These are phyloP conservation scores for Troilus luridus DNA, from an alignment of 2,888 invertebrate species.

Conservation along the genomic window DNA sequence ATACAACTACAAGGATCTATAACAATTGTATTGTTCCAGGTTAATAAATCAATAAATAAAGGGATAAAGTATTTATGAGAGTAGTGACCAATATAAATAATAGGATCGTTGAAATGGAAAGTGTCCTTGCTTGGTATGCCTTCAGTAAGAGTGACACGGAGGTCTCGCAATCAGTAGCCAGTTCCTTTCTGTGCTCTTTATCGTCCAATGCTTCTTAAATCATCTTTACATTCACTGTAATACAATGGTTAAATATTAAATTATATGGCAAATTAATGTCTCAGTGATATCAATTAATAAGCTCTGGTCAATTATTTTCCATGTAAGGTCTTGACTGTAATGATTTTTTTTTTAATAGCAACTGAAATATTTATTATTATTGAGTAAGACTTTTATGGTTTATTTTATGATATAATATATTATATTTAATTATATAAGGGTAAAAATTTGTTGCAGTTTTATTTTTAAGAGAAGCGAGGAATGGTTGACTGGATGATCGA, in stretches of 20 bases:
- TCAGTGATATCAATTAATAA: too few relatives aligned
- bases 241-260: too few relatives aligned
- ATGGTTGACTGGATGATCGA: too few relatives aligned
- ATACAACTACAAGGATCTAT: neutral
- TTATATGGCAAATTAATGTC: too few relatives aligned
- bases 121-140: slow-evolving; percentile 49
- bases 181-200: neutral
- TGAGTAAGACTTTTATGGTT: too few relatives aligned
- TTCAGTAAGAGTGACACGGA: neutral
- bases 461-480: too few relatives aligned
- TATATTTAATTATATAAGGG: too few relatives aligned
- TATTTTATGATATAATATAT: too few relatives aligned
- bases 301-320: too few relatives aligned
- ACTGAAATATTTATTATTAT: too few relatives aligned
- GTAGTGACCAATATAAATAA: neutral
- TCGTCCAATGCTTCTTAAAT: neutral
- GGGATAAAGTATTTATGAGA: neutral
- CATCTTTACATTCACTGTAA: neutral
- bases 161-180: neutral
- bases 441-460: too few relatives aligned
- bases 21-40: neutral
- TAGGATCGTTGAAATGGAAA: neutral
- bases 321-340: too few relatives aligned
- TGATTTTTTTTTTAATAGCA: neutral
- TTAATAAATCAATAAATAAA: neutral